These are phyloP conservation scores for Octomys mimax DNA, from an alignment of 2,797 vertebrate genomes.

Conservation along the genomic window DNA sequence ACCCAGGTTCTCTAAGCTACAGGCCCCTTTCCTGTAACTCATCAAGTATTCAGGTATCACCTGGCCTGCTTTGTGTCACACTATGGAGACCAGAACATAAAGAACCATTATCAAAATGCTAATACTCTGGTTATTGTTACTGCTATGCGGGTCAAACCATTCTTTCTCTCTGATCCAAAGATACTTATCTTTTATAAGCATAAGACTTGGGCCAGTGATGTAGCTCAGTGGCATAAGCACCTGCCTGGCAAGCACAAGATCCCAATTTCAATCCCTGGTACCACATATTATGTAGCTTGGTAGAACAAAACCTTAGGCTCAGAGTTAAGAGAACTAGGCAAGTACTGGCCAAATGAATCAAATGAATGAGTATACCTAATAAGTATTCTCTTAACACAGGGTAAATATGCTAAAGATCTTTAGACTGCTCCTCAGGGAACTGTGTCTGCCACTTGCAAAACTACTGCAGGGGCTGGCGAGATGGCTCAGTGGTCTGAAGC, in stretches of 20 bases:
- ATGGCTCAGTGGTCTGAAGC: too few species aligned
- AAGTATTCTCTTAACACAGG: background rate
- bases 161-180: conserved; percentile 21
- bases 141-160: background rate
- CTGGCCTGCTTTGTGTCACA: background rate
- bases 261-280: too few species aligned
- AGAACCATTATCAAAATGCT: background rate
- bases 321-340: background rate
- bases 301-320: background rate
- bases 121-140: background rate
- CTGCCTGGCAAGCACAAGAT: too few species aligned
- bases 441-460: background rate
- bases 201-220: background rate
- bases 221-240: too few species aligned
- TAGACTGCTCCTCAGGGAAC: background rate
- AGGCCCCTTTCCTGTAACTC: background rate
- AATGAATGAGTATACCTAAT: background rate
- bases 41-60: background rate
- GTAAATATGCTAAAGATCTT: background rate
- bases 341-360: background rate
- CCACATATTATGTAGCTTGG: background rate
- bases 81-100: background rate
- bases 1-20: conserved; percentile 1
- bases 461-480: too few species aligned
- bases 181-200: conserved; percentile 10